These are phyloP conservation scores for Clarias pachynema DNA, from an alignment of 2,797 vertebrate genomes.

Conservation along the genomic window DNA sequence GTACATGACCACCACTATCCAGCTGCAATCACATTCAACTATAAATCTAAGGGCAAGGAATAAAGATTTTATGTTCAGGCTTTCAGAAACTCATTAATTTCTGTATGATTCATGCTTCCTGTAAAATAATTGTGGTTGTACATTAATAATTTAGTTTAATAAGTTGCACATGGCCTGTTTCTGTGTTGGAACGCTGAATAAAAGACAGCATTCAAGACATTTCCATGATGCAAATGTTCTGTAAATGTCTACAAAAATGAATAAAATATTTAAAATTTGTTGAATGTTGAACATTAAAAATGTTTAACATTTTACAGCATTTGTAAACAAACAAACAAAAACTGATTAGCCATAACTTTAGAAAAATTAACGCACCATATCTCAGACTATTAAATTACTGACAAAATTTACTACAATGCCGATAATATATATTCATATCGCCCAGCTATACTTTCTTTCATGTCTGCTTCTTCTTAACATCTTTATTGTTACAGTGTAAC, in stretches of 20 bases:
- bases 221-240: background rate
- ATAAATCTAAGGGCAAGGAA: background rate
- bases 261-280: background rate
- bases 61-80: background rate
- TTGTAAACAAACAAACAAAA: too few species aligned
- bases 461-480: background rate
- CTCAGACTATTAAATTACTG: background rate
- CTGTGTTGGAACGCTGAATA: background rate
- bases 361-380: too few species aligned
- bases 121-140: conserved; percentile 2
- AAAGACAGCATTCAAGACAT: background rate
- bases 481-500: background rate
- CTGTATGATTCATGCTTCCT: background rate
- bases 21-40: conserved; percentile 25
- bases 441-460: background rate
- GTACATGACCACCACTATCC: conserved; percentile 22
- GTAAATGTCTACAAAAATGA: background rate
- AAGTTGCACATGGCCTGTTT: background rate
- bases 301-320: too few species aligned
- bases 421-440: background rate
- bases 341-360: too few species aligned
- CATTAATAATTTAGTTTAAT: background rate
- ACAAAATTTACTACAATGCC: background rate
- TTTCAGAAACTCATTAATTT: background rate
- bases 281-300: background rate